Percentiles rank a stretch among this genome's conserved stretches.
These are phyloP conservation scores for Dicranocentrus wangi DNA, from an alignment of 2,888 invertebrate species.

Conservation along the genomic window DNA sequence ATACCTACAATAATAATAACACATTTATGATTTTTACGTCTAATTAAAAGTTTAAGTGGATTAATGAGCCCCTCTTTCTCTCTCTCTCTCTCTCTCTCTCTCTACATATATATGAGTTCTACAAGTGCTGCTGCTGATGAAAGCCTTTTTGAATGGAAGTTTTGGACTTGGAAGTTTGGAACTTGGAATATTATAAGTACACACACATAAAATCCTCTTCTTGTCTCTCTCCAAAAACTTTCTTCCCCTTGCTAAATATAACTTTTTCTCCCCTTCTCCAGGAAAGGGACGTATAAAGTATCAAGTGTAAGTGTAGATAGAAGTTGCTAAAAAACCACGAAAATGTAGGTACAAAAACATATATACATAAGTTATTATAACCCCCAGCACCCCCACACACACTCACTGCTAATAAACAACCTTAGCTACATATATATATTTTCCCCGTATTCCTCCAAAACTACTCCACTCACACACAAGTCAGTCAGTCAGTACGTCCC, in stretches of 20 bases:
- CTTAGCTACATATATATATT: not conserved
- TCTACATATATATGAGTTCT: too few relatives aligned
- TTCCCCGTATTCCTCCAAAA: not conserved
- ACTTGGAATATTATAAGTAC: slow-evolving; percentile 4
- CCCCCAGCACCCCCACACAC: too few relatives aligned
- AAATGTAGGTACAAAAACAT: too few relatives aligned
- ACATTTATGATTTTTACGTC: too few relatives aligned
- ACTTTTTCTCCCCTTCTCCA: not conserved
- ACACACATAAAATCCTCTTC: not conserved
- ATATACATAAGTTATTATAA: too few relatives aligned
- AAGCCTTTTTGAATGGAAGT: not conserved
- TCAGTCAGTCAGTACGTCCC: not conserved
- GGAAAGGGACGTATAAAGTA: not conserved
- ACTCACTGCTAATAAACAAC: slow-evolving; percentile 5
- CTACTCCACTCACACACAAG: not conserved
- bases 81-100: too few relatives aligned
- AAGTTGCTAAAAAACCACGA: too few relatives aligned
- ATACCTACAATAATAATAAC: too few relatives aligned
- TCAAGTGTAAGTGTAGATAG: too few relatives aligned
- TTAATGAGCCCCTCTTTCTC: too few relatives aligned
- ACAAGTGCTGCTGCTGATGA: slow-evolving; percentile 10
- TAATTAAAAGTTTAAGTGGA: not conserved
- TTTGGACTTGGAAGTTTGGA: not conserved
- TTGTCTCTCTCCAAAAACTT: not conserved
- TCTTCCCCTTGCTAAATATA: slow-evolving; percentile 6